These are phyloP conservation scores for Pteronotus mesoamericanus DNA, from an alignment of 2,797 vertebrate genomes.

Conservation along the genomic window DNA sequence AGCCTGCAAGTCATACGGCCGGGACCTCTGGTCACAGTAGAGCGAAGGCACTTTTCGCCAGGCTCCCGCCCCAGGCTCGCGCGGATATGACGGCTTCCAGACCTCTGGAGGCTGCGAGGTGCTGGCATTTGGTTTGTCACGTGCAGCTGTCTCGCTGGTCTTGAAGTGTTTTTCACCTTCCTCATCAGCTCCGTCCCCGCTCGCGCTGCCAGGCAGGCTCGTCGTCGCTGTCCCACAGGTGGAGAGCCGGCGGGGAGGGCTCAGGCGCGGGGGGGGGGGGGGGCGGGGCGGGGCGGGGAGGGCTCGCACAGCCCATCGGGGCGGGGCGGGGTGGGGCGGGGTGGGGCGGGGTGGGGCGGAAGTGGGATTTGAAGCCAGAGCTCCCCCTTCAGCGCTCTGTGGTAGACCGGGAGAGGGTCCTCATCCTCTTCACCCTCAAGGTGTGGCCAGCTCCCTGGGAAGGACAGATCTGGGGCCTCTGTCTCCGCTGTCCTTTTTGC, in stretches of 20 bases:
- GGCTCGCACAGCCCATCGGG: not conserved
- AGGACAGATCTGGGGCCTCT: not conserved
- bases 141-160: not conserved
- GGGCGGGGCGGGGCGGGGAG: not conserved
- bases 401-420: not conserved
- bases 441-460: not conserved
- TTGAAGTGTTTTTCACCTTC: not conserved
- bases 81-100: not conserved
- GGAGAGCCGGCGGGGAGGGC: not conserved
- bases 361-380: not conserved
- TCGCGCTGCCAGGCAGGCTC: not conserved
- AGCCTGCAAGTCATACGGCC: not conserved
- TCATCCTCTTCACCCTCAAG: fast-evolving
- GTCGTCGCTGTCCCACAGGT: not conserved
- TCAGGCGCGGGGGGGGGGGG: not conserved
- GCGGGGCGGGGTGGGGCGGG: not conserved
- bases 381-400: not conserved
- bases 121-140: not conserved
- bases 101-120: not conserved
- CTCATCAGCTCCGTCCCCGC: not conserved
- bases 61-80: not conserved
- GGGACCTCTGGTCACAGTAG: not conserved
- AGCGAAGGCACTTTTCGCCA: not conserved
- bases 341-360: not conserved
- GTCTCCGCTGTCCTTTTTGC: not conserved